phyloP scores from a whole-genome alignment of 2,113 vertebrate species.

The Neogobius melanostomus region DNA sequence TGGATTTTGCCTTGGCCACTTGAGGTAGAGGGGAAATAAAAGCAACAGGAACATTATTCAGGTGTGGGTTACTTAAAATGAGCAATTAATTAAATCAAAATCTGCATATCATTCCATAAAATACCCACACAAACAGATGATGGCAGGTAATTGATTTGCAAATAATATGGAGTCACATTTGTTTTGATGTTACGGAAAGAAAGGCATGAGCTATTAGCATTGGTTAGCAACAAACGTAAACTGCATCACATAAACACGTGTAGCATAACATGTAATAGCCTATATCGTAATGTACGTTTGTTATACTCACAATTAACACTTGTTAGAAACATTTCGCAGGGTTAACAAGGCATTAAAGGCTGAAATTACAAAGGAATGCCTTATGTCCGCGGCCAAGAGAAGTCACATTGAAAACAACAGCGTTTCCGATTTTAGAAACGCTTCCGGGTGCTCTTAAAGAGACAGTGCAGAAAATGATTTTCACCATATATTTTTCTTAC shows the following conservation, averaged over 20 bases:
- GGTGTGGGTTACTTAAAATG: background rate
- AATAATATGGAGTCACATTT: too few relatives aligned
- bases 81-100: background rate
- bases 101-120: background rate
- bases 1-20: slow-evolving; percentile 82
- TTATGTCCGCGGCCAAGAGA: background rate
- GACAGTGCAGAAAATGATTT: background rate
- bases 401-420: slow-evolving; percentile 64
- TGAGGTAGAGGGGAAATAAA: slow-evolving; percentile 11
- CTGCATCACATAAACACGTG: background rate
- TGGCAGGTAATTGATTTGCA: too few relatives aligned
- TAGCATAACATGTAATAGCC: background rate
- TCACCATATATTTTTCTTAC: too few relatives aligned
- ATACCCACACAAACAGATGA: background rate
- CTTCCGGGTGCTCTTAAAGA: slow-evolving; percentile 64
- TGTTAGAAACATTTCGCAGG: slow-evolving; percentile 74
- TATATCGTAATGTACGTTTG: background rate
- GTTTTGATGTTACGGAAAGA: background rate
- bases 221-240: background rate
- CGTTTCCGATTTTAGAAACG: slow-evolving; percentile 54
- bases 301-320: slow-evolving; percentile 73
- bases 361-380: background rate
- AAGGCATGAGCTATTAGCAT: background rate
- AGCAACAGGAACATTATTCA: background rate
- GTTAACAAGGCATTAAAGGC: background rate